These are phyloP conservation scores for Nilaparvata lugens DNA, from an alignment of 1,140 invertebrate genomes.

Conservation along the genomic window DNA sequence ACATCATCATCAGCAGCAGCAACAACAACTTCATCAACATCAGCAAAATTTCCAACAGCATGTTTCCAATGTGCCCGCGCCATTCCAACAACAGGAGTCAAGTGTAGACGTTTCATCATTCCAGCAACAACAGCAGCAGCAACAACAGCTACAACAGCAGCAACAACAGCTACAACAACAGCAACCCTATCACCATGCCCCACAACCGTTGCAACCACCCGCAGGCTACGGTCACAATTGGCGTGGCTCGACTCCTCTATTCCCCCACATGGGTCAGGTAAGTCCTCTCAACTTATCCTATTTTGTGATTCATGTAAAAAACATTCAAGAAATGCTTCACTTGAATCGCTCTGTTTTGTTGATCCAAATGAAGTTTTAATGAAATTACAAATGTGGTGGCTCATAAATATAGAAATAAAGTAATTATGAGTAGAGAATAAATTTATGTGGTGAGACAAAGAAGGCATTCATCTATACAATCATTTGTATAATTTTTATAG, in stretches of 20 bases:
- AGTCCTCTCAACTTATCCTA: too few relatives aligned
- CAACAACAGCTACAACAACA: constrained; percentile 24
- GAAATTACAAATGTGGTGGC: too few relatives aligned
- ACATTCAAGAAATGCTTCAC: too few relatives aligned
- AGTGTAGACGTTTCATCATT: not conserved
- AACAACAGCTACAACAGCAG: constrained; percentile 9
- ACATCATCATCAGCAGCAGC: not conserved
- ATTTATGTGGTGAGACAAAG: too few relatives aligned
- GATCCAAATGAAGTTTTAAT: too few relatives aligned
- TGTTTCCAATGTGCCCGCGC: too few relatives aligned
- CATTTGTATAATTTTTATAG: too few relatives aligned
- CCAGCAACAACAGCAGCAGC: not conserved
- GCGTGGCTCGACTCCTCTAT: constrained; percentile 31
- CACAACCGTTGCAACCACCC: constrained; percentile 27
- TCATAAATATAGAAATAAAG: too few relatives aligned
- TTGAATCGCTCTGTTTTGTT: too few relatives aligned
- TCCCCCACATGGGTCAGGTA: constrained; percentile 41
- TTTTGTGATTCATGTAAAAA: too few relatives aligned
- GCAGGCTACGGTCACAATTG: constrained; percentile 5
- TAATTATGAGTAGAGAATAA: too few relatives aligned
- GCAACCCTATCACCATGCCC: constrained; percentile 30
- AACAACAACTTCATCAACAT: not conserved
- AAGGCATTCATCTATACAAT: too few relatives aligned
- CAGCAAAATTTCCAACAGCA: not conserved
- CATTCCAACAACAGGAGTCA: not conserved